These are phyloP conservation scores for Nanger granti DNA, from an alignment of 2,113 vertebrate genomes.

Conservation along the genomic window DNA sequence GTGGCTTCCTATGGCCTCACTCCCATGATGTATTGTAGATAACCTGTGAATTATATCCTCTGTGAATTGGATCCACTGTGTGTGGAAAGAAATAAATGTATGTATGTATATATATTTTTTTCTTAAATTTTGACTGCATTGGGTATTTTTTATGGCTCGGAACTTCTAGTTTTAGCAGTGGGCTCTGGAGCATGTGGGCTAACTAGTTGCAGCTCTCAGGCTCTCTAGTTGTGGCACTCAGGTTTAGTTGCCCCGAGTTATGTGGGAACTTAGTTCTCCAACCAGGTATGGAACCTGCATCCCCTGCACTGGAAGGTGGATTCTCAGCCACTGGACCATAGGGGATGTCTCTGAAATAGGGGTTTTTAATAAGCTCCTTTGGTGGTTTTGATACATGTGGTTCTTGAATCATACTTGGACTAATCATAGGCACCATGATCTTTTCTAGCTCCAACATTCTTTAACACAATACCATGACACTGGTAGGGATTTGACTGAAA, in stretches of 20 bases:
- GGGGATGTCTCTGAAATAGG: not conserved
- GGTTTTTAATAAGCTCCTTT: constrained; percentile 1
- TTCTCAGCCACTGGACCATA: not conserved
- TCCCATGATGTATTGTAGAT: not conserved
- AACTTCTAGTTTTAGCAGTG: not conserved
- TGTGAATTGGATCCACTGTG: not conserved
- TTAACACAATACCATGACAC: not conserved
- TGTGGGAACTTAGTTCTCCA: not conserved
- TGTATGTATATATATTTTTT: not conserved
- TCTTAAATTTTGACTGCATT: not conserved
- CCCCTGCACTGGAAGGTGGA: not conserved
- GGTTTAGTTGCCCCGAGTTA: not conserved
- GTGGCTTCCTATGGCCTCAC: not conserved
- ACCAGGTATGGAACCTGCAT: not conserved
- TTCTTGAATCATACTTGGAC: constrained; percentile 10
- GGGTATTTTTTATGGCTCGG: not conserved
- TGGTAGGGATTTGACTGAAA: not conserved
- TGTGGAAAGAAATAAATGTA: not conserved
- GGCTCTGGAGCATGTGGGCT: not conserved
- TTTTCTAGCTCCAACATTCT: not conserved
- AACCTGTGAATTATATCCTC: not conserved
- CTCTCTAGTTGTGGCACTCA: not conserved
- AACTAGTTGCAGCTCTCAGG: not conserved
- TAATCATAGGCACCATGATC: not conserved
- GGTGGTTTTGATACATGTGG: constrained; percentile 1